A percentile compares a stretch with the other conserved stretches of the same genome.
Conservation (phyloP, 2,888 invertebrate species). For the Limulus polyphemus region DNA sequence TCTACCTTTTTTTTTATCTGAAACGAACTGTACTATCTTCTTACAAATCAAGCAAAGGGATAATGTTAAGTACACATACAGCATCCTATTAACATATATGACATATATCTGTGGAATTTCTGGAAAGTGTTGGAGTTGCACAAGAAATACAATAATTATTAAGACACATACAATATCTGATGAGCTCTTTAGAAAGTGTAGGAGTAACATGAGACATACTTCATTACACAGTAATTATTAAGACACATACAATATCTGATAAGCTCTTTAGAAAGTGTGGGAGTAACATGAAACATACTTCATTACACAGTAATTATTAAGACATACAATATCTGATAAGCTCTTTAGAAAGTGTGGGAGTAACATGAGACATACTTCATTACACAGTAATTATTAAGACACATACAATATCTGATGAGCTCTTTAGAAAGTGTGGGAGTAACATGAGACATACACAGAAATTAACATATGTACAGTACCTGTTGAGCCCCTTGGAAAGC, state of each 20-base stretch:
- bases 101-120: too few species aligned
- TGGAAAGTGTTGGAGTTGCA: too few species aligned
- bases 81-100: conserved; percentile 1
- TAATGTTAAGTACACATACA: too few species aligned
- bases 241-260: conserved; percentile 99
- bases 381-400: conserved; percentile 98
- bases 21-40: too few species aligned
- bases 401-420: conserved; percentile 98
- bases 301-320: too few species aligned
- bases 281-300: conserved; percentile 99
- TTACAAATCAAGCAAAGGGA: too few species aligned
- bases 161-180: conserved; percentile 70
- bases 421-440: conserved; percentile 99
- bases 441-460: conserved; percentile 60
- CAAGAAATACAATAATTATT: too few species aligned
- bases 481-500: conserved; percentile 99
- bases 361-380: conserved; percentile 99
- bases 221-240: conserved; percentile 99
- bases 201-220: conserved; percentile 99
- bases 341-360: conserved; percentile 99
- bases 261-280: conserved; percentile 99
- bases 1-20: too few species aligned
- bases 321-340: conserved; percentile 79
- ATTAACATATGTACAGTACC: conserved; percentile 45
- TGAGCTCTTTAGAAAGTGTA: conserved; percentile 99